phyloP scores from a whole-genome alignment of 2,797 vertebrate genomes.

The Cirrhinus mrigala region DNA sequence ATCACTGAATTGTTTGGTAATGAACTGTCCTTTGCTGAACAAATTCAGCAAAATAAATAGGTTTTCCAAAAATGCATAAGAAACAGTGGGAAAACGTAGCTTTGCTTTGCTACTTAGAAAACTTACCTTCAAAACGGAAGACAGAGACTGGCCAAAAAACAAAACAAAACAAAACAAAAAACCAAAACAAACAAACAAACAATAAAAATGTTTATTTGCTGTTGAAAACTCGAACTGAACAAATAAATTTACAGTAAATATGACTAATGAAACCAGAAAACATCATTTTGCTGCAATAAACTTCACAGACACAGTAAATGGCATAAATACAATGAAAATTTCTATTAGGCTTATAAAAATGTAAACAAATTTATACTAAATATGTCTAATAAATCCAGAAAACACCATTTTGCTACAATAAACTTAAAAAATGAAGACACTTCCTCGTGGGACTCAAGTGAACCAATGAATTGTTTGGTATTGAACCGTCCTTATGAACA shows the following conservation, averaged over 20 bases:
- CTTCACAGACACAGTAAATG: neutral
- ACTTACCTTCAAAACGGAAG: too few species aligned
- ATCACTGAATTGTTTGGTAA: too few species aligned
- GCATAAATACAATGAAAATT: neutral
- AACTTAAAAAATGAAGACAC: too few species aligned
- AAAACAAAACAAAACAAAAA: neutral
- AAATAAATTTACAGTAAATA: neutral
- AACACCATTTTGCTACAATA: neutral
- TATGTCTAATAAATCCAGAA: neutral
- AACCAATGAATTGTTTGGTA: too few species aligned
- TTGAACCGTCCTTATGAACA: too few species aligned
- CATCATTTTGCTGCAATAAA: neutral
- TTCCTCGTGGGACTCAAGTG: too few species aligned
- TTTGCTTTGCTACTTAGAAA: too few species aligned
- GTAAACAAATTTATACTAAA: neutral
- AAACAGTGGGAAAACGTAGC: too few species aligned
- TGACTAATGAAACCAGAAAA: neutral
- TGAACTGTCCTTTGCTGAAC: too few species aligned
- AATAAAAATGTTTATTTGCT: neutral
- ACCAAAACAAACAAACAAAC: neutral
- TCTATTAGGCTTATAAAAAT: too few species aligned
- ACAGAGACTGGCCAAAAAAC: neutral
- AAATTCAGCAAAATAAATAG: too few species aligned
- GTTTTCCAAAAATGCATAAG: too few species aligned
- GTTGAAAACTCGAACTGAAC: neutral